These are phyloP conservation scores for Heterotilapia buettikoferi DNA, from an alignment of 2,113 vertebrate species.

Conservation along the genomic window DNA sequence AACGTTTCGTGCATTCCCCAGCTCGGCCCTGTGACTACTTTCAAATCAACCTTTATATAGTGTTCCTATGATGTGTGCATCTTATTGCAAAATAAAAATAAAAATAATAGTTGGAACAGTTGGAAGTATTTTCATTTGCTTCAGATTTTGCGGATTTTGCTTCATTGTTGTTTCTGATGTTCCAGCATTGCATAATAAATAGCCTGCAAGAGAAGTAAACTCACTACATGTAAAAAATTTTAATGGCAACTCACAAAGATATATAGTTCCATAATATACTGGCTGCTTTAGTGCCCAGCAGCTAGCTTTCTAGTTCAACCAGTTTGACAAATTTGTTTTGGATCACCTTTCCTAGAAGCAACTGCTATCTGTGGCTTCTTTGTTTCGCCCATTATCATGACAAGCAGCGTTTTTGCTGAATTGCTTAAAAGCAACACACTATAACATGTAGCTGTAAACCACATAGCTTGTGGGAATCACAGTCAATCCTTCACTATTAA, in stretches of 20 bases:
- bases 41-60: background rate
- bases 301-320: background rate
- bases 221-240: rapidly evolving
- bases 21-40: background rate
- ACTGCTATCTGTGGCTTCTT: background rate
- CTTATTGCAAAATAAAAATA: background rate
- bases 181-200: background rate
- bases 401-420: background rate
- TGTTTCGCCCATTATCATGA: background rate
- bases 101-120: background rate
- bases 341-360: background rate
- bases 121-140: background rate
- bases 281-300: background rate
- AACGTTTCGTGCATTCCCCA: background rate
- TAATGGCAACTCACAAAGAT: background rate
- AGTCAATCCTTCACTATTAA: background rate
- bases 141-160: background rate
- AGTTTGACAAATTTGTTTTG: conserved; percentile 3
- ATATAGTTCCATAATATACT: background rate
- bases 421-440: background rate
- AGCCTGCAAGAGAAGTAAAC: background rate
- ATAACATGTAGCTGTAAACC: background rate
- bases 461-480: background rate
- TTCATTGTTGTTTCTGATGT: background rate
- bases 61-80: background rate